A percentile compares a stretch with the other conserved stretches of the same genome.
phyloP scores from a whole-genome alignment of 2,888 invertebrate genomes.

The Dolichomitus sp. region DNA sequence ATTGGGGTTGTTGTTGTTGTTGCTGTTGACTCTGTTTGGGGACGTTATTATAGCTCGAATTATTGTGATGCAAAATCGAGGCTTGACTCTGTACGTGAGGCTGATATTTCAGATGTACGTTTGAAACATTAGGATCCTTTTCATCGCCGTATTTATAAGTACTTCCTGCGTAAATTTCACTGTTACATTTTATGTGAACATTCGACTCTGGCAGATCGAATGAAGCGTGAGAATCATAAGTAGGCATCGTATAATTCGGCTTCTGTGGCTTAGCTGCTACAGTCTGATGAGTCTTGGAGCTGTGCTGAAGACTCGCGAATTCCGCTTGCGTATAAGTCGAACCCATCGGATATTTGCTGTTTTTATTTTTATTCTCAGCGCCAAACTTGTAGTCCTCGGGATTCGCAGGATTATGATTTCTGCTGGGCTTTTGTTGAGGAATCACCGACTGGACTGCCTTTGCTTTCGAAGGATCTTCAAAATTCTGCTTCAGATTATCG shows the following conservation, averaged over 20 bases:
- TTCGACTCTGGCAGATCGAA: slow-evolving; percentile 79
- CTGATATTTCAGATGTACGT: slow-evolving; percentile 81
- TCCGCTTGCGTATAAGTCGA: slow-evolving; percentile 81
- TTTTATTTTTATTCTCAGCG: slow-evolving; percentile 78
- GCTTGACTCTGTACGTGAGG: slow-evolving; percentile 76
- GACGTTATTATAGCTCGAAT: slow-evolving; percentile 71
- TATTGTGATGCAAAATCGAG: slow-evolving; percentile 77
- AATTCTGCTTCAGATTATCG: slow-evolving; percentile 72
- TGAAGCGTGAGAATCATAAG: slow-evolving; percentile 78
- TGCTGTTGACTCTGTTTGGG: slow-evolving; percentile 66
- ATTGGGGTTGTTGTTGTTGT: slow-evolving; percentile 69
- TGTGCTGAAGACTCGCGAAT: slow-evolving; percentile 76
- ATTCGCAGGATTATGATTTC: slow-evolving; percentile 72
- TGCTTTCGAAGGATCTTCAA: slow-evolving; percentile 77
- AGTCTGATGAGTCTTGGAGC: slow-evolving; percentile 73
- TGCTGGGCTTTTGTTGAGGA: slow-evolving; percentile 70
- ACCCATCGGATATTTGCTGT: slow-evolving; percentile 79
- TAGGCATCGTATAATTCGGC: slow-evolving; percentile 78
- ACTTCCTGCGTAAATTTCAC: slow-evolving; percentile 78
- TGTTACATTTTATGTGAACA: slow-evolving; percentile 77
- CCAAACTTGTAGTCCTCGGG: slow-evolving; percentile 77
- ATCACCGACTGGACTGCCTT: slow-evolving; percentile 76
- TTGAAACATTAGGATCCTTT: slow-evolving; percentile 77
- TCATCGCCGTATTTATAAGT: slow-evolving; percentile 81
- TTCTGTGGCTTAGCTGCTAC: slow-evolving; percentile 78